phyloP scores from a whole-genome alignment of 2,888 invertebrate species.

The Cheiracanthium punctorium region DNA sequence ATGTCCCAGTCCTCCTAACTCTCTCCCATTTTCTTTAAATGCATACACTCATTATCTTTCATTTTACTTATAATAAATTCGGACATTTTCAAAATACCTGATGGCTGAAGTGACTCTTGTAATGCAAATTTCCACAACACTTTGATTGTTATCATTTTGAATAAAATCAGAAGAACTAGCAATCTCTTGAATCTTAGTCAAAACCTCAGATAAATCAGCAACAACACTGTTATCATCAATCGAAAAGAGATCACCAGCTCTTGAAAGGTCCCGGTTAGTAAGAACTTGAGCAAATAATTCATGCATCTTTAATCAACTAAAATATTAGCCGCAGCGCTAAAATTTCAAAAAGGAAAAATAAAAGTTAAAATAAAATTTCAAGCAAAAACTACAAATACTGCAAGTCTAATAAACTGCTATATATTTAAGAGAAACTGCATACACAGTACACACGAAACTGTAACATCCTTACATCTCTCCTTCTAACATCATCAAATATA shows the following conservation, averaged over 20 bases:
- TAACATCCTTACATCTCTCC: too few relatives aligned
- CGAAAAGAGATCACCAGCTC: constrained; percentile 92
- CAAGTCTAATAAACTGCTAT: too few relatives aligned
- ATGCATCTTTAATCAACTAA: constrained; percentile 83
- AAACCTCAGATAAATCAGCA: constrained; percentile 88
- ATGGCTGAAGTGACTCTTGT: constrained; percentile 93
- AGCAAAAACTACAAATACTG: too few relatives aligned
- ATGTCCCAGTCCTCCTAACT: neutral
- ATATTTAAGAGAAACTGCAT: too few relatives aligned
- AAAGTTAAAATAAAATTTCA: too few relatives aligned
- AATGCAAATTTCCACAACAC: constrained; percentile 95
- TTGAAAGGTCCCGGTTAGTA: constrained; percentile 90
- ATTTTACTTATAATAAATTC: neutral
- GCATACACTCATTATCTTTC: neutral
- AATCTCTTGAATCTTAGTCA: constrained; percentile 83
- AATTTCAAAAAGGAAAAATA: too few relatives aligned
- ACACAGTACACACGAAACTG: too few relatives aligned
- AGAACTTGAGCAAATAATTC: constrained; percentile 92
- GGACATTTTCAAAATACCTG: too few relatives aligned
- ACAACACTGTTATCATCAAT: constrained; percentile 91
- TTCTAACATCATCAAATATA: too few relatives aligned
- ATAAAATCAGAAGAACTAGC: constrained; percentile 88
- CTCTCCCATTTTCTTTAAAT: too few relatives aligned
- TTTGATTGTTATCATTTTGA: constrained; percentile 92
- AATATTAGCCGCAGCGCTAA: too few relatives aligned